phyloP scores from a whole-genome alignment of 2,888 invertebrate species.

The Ctenicera cuprea region DNA sequence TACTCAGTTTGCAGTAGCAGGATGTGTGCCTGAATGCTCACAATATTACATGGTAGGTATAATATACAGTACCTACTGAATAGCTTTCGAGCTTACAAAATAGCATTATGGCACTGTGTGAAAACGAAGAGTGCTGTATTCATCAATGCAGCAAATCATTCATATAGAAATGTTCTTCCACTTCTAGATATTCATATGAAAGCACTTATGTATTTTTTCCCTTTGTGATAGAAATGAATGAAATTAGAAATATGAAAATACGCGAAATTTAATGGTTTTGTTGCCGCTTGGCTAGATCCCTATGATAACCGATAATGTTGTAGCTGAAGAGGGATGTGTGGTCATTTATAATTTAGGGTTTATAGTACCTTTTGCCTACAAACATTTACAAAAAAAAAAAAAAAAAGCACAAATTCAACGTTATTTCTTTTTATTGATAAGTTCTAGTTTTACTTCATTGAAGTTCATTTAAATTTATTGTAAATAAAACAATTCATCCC shows the following conservation, averaged over 20 bases:
- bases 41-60: conserved; percentile 57
- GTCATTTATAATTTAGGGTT: conserved; percentile 35
- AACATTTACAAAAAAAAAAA: too few relatives aligned
- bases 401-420: too few relatives aligned
- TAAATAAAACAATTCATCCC: too few relatives aligned
- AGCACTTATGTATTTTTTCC: conserved; percentile 23
- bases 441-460: too few relatives aligned
- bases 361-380: not conserved
- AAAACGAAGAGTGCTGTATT: conserved; percentile 44
- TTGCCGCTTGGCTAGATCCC: conserved; percentile 44
- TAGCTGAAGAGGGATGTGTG: conserved; percentile 52
- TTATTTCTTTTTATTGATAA: too few relatives aligned
- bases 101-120: conserved; percentile 55
- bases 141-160: conserved; percentile 47
- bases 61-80: conserved; percentile 20
- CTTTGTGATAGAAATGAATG: conserved; percentile 28
- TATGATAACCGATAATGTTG: conserved; percentile 39
- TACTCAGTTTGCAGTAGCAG: conserved; percentile 56
- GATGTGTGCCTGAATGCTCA: conserved; percentile 67
- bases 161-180: conserved; percentile 52
- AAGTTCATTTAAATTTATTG: too few relatives aligned
- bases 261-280: conserved; percentile 35
- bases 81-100: conserved; percentile 37
- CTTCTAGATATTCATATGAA: conserved; percentile 33
- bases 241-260: conserved; percentile 34